phyloP scores from a whole-genome alignment of 2,797 vertebrate species.

The Aulostomus chinensis region DNA sequence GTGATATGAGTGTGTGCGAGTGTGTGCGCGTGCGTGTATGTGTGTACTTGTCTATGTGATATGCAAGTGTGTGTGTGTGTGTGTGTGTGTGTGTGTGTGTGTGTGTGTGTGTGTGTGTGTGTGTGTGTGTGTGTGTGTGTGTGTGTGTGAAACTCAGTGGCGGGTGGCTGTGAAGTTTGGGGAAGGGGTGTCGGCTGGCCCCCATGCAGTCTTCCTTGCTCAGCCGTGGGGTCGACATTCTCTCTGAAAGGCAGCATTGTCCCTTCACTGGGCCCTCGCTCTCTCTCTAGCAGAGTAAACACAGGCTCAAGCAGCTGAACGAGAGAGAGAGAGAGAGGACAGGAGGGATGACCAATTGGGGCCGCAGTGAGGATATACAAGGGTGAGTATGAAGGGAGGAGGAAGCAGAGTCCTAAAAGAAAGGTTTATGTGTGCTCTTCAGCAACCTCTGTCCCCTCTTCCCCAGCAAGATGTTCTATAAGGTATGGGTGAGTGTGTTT shows the following conservation, averaged over 20 bases:
- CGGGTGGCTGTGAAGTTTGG: slow-evolving; percentile 78
- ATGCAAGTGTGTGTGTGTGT: slow-evolving; percentile 6
- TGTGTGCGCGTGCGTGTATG: slow-evolving; percentile 12
- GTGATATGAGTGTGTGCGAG: slow-evolving; percentile 15
- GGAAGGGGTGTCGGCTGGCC: slow-evolving; percentile 75
- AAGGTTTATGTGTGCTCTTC: slow-evolving; percentile 54
- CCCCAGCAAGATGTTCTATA: slow-evolving; percentile 13
- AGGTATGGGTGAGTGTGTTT: slow-evolving; percentile 1
- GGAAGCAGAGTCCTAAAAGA: slow-evolving; percentile 52
- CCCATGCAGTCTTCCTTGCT: slow-evolving; percentile 77
- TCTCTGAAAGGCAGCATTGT: slow-evolving; percentile 83
- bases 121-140: slow-evolving; percentile 24
- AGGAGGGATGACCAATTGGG: slow-evolving; percentile 47
- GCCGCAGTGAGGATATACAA: slow-evolving; percentile 54
- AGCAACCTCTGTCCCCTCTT: slow-evolving; percentile 19
- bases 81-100: slow-evolving; percentile 11
- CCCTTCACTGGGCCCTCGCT: slow-evolving; percentile 53
- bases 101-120: slow-evolving; percentile 21
- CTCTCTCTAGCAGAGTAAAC: slow-evolving; percentile 72
- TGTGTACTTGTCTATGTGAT: slow-evolving; percentile 22
- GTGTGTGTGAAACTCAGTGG: slow-evolving; percentile 50
- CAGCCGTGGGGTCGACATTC: slow-evolving; percentile 69
- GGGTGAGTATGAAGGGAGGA: slow-evolving; percentile 51
- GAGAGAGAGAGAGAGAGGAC: slow-evolving; percentile 28
- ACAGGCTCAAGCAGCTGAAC: slow-evolving; percentile 61